A percentile compares a stretch with the other conserved stretches of the same genome.
Evolutionary conservation across 2,113 vertebrate species (phyloP).

Genomic region (Macrotis lagotis): DNA sequence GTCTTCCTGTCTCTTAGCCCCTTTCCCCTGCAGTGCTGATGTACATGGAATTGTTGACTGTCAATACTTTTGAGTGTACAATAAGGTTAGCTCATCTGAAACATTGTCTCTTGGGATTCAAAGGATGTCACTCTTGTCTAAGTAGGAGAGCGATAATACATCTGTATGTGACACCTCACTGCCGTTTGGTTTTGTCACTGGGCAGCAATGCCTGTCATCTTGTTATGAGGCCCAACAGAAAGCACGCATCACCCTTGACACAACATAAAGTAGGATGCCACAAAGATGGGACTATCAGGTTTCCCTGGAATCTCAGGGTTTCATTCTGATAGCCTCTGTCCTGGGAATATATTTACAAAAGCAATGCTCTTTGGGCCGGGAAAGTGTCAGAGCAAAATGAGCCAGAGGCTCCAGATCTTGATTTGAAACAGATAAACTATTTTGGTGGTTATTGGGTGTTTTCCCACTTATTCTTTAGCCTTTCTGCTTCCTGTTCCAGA

Average conservation of each 20-base stretch:
- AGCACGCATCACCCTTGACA: constrained; percentile 59
- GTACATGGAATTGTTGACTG: constrained; percentile 37
- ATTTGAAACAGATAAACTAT: not conserved
- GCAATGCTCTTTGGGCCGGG: not conserved
- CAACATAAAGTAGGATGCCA: accelerated
- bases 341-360: not conserved
- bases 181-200: constrained; percentile 71
- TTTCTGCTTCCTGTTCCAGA: not conserved
- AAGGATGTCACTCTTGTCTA: constrained; percentile 71
- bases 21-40: accelerated
- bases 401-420: accelerated
- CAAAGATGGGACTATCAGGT: constrained; percentile 23
- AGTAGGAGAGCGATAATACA: constrained; percentile 71
- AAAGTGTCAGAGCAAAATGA: too few relatives aligned
- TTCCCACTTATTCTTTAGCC: not conserved
- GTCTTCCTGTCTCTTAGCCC: constrained; percentile 24
- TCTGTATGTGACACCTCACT: constrained; percentile 77
- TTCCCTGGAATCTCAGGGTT: not conserved
- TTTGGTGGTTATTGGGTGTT: not conserved
- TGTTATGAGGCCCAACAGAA: constrained; percentile 60
- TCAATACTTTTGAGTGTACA: constrained; percentile 33
- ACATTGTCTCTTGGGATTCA: constrained; percentile 70
- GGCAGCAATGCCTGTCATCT: constrained; percentile 76
- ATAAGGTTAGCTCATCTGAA: not conserved
- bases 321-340: constrained; percentile 5